phyloP scores from a whole-genome alignment of 2,113 vertebrate species.

The Phocoena phocoena region DNA sequence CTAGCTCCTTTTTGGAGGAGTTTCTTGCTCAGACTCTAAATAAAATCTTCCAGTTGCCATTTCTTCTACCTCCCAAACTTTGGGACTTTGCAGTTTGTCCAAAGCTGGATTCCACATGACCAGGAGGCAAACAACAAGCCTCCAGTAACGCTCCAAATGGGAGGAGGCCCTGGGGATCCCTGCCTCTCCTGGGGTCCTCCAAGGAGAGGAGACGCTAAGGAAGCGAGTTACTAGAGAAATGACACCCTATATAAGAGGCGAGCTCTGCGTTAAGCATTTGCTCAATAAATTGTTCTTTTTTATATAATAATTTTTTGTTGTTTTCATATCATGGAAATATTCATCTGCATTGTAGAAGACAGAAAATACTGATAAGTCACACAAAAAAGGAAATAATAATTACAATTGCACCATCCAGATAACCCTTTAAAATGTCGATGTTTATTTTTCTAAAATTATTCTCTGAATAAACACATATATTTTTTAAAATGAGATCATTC shows the following conservation, averaged over 20 bases:
- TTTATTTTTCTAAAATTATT: conserved; percentile 39
- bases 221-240: background rate
- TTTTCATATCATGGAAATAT: background rate
- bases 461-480: background rate
- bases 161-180: background rate
- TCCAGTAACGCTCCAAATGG: background rate
- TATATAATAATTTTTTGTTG: background rate
- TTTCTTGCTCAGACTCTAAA: background rate
- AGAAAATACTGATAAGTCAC: background rate
- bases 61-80: conserved; percentile 28
- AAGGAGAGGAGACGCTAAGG: background rate
- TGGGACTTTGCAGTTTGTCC: background rate
- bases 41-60: background rate
- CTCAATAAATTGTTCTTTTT: background rate
- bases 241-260: background rate
- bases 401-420: conserved; percentile 10
- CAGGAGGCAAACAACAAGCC: background rate
- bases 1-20: background rate
- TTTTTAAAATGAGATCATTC: conserved; percentile 23
- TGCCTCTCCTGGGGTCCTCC: background rate
- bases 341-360: background rate
- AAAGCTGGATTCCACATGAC: background rate
- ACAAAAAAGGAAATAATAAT: background rate
- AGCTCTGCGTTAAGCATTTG: background rate
- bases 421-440: conserved; percentile 1